Conservation (phyloP, 2,113 vertebrate genomes). For the Grantiella picta region DNA sequence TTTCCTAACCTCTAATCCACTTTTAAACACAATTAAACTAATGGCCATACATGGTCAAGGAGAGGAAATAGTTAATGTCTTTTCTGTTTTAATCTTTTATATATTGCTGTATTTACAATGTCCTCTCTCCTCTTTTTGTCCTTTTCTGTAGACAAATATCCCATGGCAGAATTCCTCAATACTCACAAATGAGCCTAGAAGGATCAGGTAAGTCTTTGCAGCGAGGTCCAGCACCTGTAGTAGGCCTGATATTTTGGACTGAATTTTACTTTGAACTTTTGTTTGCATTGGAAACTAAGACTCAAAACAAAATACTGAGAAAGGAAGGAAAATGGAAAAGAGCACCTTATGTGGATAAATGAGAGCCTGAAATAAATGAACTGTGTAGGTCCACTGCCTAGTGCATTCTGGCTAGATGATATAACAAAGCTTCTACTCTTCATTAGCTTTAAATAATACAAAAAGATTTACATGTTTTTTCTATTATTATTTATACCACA, state of each 20-base stretch:
- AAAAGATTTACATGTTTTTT: neutral
- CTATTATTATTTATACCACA: neutral
- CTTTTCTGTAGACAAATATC: neutral
- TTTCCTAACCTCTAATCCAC: neutral
- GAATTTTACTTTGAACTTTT: neutral
- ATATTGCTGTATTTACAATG: neutral
- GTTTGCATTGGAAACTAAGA: neutral
- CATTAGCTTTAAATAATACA: neutral
- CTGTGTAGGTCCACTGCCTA: neutral
- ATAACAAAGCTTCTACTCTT: neutral
- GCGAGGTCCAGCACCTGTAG: neutral
- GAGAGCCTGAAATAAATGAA: neutral
- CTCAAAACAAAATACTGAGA: neutral
- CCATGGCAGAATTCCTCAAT: neutral
- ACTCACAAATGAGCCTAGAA: neutral
- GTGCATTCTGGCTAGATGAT: neutral
- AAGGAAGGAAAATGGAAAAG: neutral
- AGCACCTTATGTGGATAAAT: neutral
- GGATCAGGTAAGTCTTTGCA: neutral
- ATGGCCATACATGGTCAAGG: neutral
- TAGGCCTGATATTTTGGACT: neutral
- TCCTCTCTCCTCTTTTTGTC: neutral
- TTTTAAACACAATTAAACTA: neutral
- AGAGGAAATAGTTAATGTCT: neutral
- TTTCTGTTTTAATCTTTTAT: neutral